A percentile compares a stretch with the other conserved stretches of the same genome.
Conservation (phyloP, 1,140 invertebrate species). For the Bombus vancouverensis region DNA sequence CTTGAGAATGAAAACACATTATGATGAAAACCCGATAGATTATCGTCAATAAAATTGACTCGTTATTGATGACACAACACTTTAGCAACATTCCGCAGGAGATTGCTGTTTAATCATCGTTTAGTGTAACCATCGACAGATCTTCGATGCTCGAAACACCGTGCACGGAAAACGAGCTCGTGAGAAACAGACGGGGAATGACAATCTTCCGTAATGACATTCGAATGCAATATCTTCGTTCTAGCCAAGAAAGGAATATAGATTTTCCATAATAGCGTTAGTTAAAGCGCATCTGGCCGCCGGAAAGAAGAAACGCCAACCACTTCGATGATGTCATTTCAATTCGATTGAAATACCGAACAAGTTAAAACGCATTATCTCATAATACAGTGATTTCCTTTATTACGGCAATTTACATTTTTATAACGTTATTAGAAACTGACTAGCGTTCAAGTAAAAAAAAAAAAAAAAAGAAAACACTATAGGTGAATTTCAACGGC, state of each 20-base stretch:
- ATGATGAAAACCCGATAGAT: neutral
- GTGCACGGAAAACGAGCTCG: neutral
- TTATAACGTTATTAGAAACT: too few relatives aligned
- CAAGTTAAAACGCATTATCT: neutral
- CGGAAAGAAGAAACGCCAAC: neutral
- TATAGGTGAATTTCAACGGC: neutral
- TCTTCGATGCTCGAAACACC: neutral
- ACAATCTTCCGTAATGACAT: constrained; percentile 18
- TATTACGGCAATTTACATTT: too few relatives aligned
- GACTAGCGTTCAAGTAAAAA: neutral
- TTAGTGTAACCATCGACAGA: neutral
- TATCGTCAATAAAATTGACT: neutral
- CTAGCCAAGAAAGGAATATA: constrained; percentile 19
- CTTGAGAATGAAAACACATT: neutral
- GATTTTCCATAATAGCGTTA: constrained; percentile 19
- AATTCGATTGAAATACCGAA: neutral
- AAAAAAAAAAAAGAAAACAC: too few relatives aligned
- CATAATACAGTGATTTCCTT: too few relatives aligned
- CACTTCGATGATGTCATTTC: neutral
- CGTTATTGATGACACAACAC: neutral
- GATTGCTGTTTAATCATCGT: neutral
- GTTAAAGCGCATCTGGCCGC: neutral
- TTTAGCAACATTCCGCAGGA: neutral
- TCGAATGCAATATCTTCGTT: constrained; percentile 4
- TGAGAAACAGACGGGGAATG: neutral